Conservation (phyloP, 2,113 vertebrate species). For the Eptatretus burgeri region DNA sequence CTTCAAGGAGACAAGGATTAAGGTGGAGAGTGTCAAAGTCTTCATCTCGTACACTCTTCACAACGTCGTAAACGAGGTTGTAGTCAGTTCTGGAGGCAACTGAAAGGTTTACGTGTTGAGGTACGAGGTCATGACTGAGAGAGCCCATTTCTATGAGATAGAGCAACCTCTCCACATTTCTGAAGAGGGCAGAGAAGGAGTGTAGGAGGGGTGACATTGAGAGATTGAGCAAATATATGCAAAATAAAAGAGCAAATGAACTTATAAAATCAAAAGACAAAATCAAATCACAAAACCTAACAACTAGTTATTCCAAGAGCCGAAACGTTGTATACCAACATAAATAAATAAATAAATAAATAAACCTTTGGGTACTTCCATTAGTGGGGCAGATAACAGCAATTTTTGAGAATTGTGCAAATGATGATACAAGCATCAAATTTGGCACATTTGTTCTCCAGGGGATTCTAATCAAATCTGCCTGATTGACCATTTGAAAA, state of each 20-base stretch:
- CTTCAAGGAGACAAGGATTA: conserved; percentile 41
- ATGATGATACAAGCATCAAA: too few species aligned
- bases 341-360: too few species aligned
- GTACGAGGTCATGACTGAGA: conserved; percentile 33
- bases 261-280: conserved; percentile 12
- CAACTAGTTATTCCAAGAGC: background rate
- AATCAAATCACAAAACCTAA: conserved; percentile 10
- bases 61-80: conserved; percentile 32
- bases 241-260: too few species aligned
- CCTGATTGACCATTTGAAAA: too few species aligned
- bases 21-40: conserved; percentile 33
- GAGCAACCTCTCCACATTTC: conserved; percentile 44
- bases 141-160: conserved; percentile 30
- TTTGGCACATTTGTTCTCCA: too few species aligned
- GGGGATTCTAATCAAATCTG: too few species aligned
- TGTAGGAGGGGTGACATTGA: too few species aligned
- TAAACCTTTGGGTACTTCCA: too few species aligned
- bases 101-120: conserved; percentile 52
- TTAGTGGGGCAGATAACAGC: too few species aligned
- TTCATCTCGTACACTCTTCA: conserved; percentile 31
- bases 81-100: conserved; percentile 40
- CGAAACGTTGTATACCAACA: too few species aligned
- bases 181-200: conserved; percentile 11
- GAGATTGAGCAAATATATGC: too few species aligned
- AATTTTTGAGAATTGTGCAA: too few species aligned